Conservation (phyloP, 1,140 invertebrate species). For the Alviniconcha marisindica region DNA sequence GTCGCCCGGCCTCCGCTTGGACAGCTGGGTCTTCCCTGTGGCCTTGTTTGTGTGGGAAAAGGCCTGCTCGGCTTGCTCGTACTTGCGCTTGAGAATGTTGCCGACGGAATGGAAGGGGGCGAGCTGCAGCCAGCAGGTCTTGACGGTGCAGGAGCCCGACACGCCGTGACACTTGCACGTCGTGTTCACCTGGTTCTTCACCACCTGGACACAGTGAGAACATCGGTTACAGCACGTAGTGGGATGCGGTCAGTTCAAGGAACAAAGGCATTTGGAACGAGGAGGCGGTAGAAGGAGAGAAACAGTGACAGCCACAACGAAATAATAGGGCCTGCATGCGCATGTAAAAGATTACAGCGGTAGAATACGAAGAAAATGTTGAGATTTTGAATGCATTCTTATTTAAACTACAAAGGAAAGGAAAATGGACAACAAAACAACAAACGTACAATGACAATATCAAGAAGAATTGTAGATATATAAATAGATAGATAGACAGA, state of each 20-base stretch:
- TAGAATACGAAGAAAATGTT: no score
- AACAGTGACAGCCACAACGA: neutral
- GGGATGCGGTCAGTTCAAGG: neutral
- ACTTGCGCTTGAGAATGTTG: conserved; percentile 87
- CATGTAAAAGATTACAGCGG: no score
- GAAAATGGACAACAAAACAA: no score
- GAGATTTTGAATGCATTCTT: no score
- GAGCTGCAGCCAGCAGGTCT: conserved; percentile 95
- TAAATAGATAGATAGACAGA: no score
- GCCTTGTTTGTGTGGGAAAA: conserved; percentile 64
- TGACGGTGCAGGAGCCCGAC: conserved; percentile 94
- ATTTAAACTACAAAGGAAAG: no score
- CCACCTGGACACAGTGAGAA: no score
- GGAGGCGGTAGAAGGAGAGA: neutral
- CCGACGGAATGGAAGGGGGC: conserved; percentile 90
- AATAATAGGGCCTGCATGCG: no score
- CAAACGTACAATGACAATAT: no score
- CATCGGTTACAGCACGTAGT: conserved; percentile 40
- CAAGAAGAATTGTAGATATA: no score
- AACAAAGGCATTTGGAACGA: neutral
- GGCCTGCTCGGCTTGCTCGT: conserved; percentile 88
- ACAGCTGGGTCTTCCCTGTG: conserved; percentile 55
- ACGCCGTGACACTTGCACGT: conserved; percentile 96
- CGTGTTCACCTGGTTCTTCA: conserved; percentile 63
- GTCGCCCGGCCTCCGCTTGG: conserved; percentile 1